Percentiles rank a stretch among this genome's conserved stretches.
Conservation (phyloP, 2,888 invertebrate species). For the Amblyteles armatorius region DNA sequence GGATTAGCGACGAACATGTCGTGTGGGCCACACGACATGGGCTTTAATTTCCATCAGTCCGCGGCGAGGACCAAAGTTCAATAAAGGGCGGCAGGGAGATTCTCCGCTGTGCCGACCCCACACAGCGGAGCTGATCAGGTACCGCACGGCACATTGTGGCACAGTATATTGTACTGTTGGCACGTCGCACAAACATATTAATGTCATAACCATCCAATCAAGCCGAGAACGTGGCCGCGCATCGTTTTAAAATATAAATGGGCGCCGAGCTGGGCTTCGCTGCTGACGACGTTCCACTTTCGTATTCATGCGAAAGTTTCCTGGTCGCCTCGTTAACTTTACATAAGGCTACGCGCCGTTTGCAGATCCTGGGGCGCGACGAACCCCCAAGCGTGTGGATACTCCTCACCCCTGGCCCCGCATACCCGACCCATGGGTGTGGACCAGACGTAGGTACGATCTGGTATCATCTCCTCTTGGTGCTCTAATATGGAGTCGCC, state of each 20-base stretch:
- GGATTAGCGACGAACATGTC: neutral
- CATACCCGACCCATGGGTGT: neutral
- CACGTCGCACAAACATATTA: constrained; percentile 75
- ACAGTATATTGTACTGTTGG: constrained; percentile 29
- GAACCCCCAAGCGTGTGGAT: constrained; percentile 59
- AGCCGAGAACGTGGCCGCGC: constrained; percentile 72
- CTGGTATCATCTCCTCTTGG: neutral
- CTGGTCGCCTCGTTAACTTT: constrained; percentile 81
- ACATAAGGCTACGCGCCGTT: constrained; percentile 77
- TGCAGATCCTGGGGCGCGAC: constrained; percentile 74
- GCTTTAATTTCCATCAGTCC: constrained; percentile 6
- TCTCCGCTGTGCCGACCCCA: neutral
- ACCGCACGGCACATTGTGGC: neutral
- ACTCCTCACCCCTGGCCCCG: constrained; percentile 32
- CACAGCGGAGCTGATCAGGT: neutral
- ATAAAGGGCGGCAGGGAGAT: neutral
- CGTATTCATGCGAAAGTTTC: constrained; percentile 83
- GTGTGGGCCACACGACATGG: neutral
- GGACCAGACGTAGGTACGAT: neutral
- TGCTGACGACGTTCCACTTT: constrained; percentile 78
- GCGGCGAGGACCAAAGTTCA: neutral
- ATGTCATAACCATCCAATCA: constrained; percentile 81
- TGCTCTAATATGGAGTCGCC: neutral
- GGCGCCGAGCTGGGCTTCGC: constrained; percentile 72
- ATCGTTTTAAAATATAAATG: constrained; percentile 82